These are phyloP conservation scores for Acholoe squamosa DNA, from an alignment of 2,888 invertebrate genomes.

Conservation along the genomic window DNA sequence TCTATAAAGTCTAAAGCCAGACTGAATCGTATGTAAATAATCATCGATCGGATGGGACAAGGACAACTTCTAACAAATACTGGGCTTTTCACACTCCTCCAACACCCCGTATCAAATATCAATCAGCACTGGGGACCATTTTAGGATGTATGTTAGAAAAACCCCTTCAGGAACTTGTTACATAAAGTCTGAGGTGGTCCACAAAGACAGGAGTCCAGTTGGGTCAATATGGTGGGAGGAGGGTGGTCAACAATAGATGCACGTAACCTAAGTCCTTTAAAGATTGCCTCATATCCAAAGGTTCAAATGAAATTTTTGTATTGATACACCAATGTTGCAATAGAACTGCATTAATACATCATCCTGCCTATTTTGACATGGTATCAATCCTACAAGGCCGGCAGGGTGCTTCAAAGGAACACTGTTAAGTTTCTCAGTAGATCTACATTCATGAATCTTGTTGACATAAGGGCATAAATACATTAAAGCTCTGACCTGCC, in stretches of 20 bases:
- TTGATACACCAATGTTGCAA: no score
- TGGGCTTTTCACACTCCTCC: background rate
- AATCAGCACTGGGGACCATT: background rate
- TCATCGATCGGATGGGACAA: background rate
- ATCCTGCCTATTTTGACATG: no score
- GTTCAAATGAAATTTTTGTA: no score
- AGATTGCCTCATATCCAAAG: background rate
- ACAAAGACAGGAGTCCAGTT: constrained; percentile 18
- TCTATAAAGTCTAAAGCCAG: constrained; percentile 1
- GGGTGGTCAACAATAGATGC: constrained; percentile 2
- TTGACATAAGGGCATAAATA: no score
- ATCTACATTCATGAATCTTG: no score
- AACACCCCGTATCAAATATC: constrained; percentile 49
- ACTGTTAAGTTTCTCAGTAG: no score
- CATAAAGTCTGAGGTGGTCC: background rate
- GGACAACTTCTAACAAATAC: background rate
- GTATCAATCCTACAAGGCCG: no score
- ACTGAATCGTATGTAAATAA: constrained; percentile 3
- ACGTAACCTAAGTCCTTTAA: background rate
- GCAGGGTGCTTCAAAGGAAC: no score
- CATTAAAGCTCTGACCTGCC: no score
- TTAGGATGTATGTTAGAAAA: constrained; percentile 39
- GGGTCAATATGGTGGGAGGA: background rate
- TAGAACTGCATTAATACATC: no score
- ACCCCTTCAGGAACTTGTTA: constrained; percentile 40